phyloP scores from a whole-genome alignment of 2,888 invertebrate species.

The Digitonthophagus gazella region DNA sequence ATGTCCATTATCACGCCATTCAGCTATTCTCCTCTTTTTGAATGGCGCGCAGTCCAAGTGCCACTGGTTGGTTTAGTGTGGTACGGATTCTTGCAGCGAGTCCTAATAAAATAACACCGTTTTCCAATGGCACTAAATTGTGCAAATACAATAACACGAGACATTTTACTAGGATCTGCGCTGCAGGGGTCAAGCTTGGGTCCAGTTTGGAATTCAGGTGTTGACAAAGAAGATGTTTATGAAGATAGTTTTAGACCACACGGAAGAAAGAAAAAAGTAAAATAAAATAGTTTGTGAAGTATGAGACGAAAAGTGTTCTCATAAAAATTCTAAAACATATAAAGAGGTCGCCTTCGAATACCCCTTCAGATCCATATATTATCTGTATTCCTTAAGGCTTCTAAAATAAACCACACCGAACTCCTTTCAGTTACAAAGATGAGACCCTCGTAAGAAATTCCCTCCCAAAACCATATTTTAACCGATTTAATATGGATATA shows the following conservation, averaged over 20 bases:
- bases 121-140: slow-evolving; percentile 43
- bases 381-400: not conserved
- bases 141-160: slow-evolving; percentile 48
- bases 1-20: slow-evolving; percentile 14
- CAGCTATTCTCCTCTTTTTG: not conserved
- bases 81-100: not conserved
- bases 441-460: slow-evolving; percentile 3
- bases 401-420: not conserved
- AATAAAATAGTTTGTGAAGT: too few species aligned
- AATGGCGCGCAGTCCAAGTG: not conserved
- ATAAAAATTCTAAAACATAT: not conserved
- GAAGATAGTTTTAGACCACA: slow-evolving; percentile 43
- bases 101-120: slow-evolving; percentile 23
- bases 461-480: slow-evolving; percentile 21
- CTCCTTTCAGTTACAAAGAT: not conserved
- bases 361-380: not conserved
- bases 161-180: slow-evolving; percentile 46
- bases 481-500: slow-evolving; percentile 26
- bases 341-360: not conserved
- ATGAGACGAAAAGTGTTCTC: too few species aligned
- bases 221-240: slow-evolving; percentile 49
- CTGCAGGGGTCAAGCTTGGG: slow-evolving; percentile 39
- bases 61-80: not conserved
- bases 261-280: not conserved
- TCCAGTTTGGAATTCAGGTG: slow-evolving; percentile 41